Conservation (phyloP, 2,113 vertebrate species). For the Leptosomus discolor region DNA sequence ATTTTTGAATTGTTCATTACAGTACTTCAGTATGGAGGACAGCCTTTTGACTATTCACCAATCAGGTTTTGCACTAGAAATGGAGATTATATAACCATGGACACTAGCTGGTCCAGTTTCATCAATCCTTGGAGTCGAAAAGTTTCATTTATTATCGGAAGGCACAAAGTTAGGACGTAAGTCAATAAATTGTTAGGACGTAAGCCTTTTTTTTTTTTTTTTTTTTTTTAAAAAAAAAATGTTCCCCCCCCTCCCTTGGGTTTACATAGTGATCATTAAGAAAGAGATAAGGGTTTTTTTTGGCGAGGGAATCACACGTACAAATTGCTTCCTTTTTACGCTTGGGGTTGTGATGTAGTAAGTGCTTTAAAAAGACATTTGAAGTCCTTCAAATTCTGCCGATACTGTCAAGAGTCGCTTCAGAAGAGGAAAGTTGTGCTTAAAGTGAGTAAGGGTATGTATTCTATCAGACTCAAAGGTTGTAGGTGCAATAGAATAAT, state of each 20-base stretch:
- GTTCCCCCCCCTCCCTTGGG: rapidly evolving
- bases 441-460: not conserved
- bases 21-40: conserved; percentile 90
- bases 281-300: not conserved
- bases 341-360: not conserved
- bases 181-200: conserved; percentile 35
- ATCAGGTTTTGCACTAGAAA: conserved; percentile 90
- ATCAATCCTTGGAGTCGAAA: conserved; percentile 96
- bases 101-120: conserved; percentile 97
- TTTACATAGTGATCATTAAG: not conserved
- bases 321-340: not conserved
- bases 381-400: not conserved
- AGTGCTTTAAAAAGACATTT: not conserved
- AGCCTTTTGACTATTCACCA: conserved; percentile 92
- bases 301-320: not conserved
- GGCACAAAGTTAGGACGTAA: conserved; percentile 95
- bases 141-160: conserved; percentile 93
- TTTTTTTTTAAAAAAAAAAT: too few relatives aligned
- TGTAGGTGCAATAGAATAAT: not conserved
- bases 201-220: not conserved
- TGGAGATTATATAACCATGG: conserved; percentile 90
- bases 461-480: not conserved
- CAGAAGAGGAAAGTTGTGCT: not conserved
- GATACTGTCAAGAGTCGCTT: not conserved
- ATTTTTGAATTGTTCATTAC: not conserved